phyloP scores from a whole-genome alignment of 2,113 vertebrate genomes.

The Suncus etruscus region DNA sequence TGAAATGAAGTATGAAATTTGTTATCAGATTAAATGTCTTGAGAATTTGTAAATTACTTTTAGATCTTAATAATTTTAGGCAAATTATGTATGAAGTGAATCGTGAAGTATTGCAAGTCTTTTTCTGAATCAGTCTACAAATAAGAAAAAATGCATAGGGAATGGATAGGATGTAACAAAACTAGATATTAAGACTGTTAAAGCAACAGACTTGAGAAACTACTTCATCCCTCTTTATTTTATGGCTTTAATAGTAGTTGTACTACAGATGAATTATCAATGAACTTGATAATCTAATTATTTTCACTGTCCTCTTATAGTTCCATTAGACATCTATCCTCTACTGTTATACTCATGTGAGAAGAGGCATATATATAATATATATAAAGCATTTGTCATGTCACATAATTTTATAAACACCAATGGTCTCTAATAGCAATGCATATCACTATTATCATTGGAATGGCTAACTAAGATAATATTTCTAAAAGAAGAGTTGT shows the following conservation, averaged over 20 bases:
- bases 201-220: neutral
- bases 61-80: constrained; percentile 78
- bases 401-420: neutral
- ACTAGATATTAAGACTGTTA: neutral
- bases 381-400: neutral
- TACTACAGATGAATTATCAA: neutral
- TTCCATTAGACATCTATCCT: neutral
- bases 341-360: neutral
- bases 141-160: neutral
- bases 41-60: constrained; percentile 68
- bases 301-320: neutral
- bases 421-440: neutral
- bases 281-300: neutral
- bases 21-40: constrained; percentile 66
- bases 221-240: neutral
- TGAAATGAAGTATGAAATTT: constrained; percentile 63
- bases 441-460: neutral
- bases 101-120: neutral
- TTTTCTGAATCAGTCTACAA: neutral
- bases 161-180: neutral
- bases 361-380: neutral
- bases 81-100: constrained; percentile 59
- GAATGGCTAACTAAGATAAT: constrained; percentile 33
- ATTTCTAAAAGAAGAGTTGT: neutral
- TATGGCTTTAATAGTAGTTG: neutral